Percentiles rank a stretch among this genome's conserved stretches.
Conservation (phyloP, 2,797 vertebrate genomes). For the Tauraco hartlaubi region DNA sequence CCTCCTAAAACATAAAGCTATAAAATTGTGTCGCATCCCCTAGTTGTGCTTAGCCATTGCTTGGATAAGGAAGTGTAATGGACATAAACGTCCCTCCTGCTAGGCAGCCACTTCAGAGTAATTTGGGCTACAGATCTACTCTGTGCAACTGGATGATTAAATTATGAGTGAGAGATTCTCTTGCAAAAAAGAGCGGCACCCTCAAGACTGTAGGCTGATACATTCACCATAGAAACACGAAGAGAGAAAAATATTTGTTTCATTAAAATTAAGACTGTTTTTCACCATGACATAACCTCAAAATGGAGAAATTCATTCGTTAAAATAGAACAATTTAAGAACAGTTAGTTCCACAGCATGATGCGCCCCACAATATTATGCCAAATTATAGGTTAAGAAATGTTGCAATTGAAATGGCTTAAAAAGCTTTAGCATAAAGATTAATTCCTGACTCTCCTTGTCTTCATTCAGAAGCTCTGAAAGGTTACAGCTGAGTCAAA, state of each 20-base stretch:
- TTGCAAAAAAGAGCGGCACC: slow-evolving; percentile 13
- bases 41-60: neutral
- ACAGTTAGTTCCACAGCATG: slow-evolving; percentile 70
- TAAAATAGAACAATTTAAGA: slow-evolving; percentile 63
- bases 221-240: slow-evolving; percentile 15
- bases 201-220: slow-evolving; percentile 47
- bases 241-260: slow-evolving; percentile 71
- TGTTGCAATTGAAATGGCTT: slow-evolving; percentile 52
- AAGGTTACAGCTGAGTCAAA: slow-evolving; percentile 57
- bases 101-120: slow-evolving; percentile 54
- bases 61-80: slow-evolving; percentile 28
- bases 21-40: neutral
- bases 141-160: slow-evolving; percentile 43
- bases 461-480: slow-evolving; percentile 47
- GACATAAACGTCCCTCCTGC: slow-evolving; percentile 50
- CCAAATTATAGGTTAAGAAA: slow-evolving; percentile 72
- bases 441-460: slow-evolving; percentile 59
- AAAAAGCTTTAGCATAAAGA: slow-evolving; percentile 54
- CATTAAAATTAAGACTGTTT: slow-evolving; percentile 67
- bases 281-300: slow-evolving; percentile 65
- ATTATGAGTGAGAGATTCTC: slow-evolving; percentile 46
- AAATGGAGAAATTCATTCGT: slow-evolving; percentile 44
- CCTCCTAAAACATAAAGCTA: slow-evolving; percentile 4
- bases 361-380: slow-evolving; percentile 55
- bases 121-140: slow-evolving; percentile 47